Evolutionary conservation across 1,140 invertebrate species (phyloP).

Genomic region (Drosophila ercepeae): DNA sequence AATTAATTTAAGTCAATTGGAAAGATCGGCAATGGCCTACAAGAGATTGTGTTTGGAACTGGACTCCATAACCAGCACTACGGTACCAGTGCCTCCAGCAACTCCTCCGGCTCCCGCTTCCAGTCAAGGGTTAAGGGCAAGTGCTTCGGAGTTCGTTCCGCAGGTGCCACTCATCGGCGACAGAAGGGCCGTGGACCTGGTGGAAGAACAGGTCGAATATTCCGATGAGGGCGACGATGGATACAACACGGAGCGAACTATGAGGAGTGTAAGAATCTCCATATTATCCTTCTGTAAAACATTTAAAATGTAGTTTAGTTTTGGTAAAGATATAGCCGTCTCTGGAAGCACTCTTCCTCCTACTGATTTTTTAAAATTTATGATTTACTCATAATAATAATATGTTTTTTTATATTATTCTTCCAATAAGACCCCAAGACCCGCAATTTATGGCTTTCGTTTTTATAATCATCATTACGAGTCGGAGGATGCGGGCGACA

Average conservation of each 20-base stretch:
- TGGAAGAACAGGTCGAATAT: constrained; percentile 7
- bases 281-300: no score
- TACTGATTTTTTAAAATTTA: not conserved
- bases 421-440: constrained; percentile 8
- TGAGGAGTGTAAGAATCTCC: constrained; percentile 17
- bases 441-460: constrained; percentile 10
- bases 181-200: constrained; percentile 1
- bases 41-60: constrained; percentile 10
- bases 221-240: constrained; percentile 4
- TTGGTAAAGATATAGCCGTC: no score
- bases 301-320: no score
- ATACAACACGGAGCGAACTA: constrained; percentile 9
- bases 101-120: not conserved
- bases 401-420: not conserved
- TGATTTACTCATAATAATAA: not conserved
- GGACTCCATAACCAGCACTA: not conserved
- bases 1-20: not conserved
- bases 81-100: not conserved
- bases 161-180: constrained; percentile 19
- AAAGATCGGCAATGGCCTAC: constrained; percentile 5
- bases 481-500: constrained; percentile 4
- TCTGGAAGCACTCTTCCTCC: no score
- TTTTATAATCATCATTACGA: constrained; percentile 20
- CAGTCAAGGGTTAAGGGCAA: constrained; percentile 15
- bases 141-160: constrained; percentile 37